Evolutionary conservation across 2,888 invertebrate genomes (phyloP).

Genomic region (Clanis bilineata): DNA sequence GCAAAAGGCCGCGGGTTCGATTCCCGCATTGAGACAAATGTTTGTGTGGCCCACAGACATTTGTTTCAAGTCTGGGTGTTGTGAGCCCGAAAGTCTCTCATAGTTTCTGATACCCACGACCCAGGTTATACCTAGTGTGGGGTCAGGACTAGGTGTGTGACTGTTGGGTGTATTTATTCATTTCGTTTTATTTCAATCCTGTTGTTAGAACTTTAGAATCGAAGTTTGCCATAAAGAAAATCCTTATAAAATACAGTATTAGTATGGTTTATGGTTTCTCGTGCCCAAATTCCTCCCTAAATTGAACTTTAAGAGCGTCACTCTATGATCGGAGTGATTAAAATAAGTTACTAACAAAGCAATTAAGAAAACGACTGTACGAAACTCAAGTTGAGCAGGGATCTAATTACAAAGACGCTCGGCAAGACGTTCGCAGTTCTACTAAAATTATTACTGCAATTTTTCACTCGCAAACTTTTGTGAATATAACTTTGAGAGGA

Average conservation of each 20-base stretch:
- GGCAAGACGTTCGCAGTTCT: conserved; percentile 59
- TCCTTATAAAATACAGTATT: not conserved
- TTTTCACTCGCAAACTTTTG: conserved; percentile 72
- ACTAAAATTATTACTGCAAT: conserved; percentile 71
- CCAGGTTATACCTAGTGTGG: too few species aligned
- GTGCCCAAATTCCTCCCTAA: not conserved
- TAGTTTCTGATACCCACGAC: too few species aligned
- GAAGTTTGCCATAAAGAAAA: too few species aligned
- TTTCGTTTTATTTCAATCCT: too few species aligned
- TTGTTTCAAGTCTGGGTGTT: too few species aligned
- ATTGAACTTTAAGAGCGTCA: conserved; percentile 3
- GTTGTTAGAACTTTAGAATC: too few species aligned
- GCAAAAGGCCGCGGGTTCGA: too few species aligned
- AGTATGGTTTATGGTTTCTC: not conserved
- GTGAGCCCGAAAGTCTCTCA: too few species aligned
- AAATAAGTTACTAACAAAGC: conserved; percentile 56
- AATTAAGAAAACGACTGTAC: conserved; percentile 56
- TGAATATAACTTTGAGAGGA: conserved; percentile 50
- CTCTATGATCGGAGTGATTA: conserved; percentile 30
- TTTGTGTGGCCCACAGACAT: too few species aligned
- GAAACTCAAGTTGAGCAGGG: conserved; percentile 51
- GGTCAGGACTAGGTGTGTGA: too few species aligned
- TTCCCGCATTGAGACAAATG: too few species aligned
- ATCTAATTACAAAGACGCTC: conserved; percentile 66
- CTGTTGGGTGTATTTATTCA: too few species aligned